These are phyloP conservation scores for Cirrhinus molitorella DNA, from an alignment of 2,797 vertebrate species.

Conservation along the genomic window DNA sequence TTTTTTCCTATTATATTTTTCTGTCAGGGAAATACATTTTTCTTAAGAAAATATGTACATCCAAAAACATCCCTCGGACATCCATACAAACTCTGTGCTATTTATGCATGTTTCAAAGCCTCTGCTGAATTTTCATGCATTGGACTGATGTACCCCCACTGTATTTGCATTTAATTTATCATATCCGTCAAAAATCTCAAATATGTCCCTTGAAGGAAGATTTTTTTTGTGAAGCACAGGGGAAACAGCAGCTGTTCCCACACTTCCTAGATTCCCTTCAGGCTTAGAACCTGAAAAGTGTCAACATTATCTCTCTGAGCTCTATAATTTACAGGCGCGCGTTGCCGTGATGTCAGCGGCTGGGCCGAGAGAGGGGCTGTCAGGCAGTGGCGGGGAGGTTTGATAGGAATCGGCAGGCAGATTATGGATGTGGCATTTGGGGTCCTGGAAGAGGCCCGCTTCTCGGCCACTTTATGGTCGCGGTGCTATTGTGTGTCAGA, in stretches of 20 bases:
- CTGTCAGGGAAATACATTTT: conserved; percentile 36
- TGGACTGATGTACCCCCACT: conserved; percentile 34
- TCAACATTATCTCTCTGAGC: conserved; percentile 70
- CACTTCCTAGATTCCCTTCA: conserved; percentile 40
- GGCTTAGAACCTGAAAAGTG: conserved; percentile 61
- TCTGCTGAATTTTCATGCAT: conserved; percentile 27
- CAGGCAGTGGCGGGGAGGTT: conserved; percentile 62
- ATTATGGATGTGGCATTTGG: conserved; percentile 74
- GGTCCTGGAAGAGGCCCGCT: conserved; percentile 56
- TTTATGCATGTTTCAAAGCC: conserved; percentile 21
- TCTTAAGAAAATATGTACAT: conserved; percentile 17
- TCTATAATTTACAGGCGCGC: conserved; percentile 65
- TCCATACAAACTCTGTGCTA: background rate
- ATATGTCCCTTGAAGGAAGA: conserved; percentile 40
- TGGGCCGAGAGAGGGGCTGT: conserved; percentile 57
- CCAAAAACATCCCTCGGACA: background rate
- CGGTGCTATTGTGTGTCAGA: conserved; percentile 56
- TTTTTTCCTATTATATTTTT: conserved; percentile 31
- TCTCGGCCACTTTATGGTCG: conserved; percentile 48
- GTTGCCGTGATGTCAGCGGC: conserved; percentile 62
- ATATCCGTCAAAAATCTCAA: conserved; percentile 53
- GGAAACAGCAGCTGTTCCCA: conserved; percentile 38
- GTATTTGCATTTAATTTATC: conserved; percentile 53
- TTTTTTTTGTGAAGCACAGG: conserved; percentile 47
- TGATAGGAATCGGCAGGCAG: conserved; percentile 75